Conservation (phyloP, 2,797 vertebrate genomes). For the Sebastes wilsoni region DNA sequence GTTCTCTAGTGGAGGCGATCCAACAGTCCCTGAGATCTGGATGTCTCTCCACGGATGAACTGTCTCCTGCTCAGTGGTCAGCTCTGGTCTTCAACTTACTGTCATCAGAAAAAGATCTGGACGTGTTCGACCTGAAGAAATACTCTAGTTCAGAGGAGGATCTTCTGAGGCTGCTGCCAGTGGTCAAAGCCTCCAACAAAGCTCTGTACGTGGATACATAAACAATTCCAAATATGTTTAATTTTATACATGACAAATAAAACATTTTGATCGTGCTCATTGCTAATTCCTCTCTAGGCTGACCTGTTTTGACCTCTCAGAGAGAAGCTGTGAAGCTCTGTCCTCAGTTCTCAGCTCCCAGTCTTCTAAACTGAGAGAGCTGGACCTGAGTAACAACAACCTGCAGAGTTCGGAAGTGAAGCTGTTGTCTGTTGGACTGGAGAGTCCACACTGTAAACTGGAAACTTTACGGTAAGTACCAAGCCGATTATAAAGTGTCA, state of each 20-base stretch:
- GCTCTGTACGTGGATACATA: not conserved
- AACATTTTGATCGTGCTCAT: not conserved
- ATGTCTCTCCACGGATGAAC: not conserved
- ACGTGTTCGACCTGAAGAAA: not conserved
- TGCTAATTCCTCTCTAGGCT: too few relatives aligned
- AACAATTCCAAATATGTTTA: not conserved
- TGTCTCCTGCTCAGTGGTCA: constrained; percentile 37
- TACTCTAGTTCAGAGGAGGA: too few relatives aligned
- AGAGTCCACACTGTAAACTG: too few relatives aligned
- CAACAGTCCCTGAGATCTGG: constrained; percentile 13
- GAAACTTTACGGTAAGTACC: not conserved
- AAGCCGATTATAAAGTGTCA: not conserved
- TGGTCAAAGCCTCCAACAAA: not conserved
- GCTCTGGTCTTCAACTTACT: constrained; percentile 33
- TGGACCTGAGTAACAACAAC: not conserved
- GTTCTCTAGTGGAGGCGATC: not conserved
- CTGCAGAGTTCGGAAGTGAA: too few relatives aligned
- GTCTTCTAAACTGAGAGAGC: not conserved
- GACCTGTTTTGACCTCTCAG: too few relatives aligned
- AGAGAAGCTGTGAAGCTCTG: too few relatives aligned
- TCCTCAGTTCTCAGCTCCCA: not conserved
- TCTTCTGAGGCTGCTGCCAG: not conserved
- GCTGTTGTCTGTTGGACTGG: too few relatives aligned
- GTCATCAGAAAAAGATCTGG: not conserved
- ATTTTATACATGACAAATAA: not conserved